Base-by-base conservation (phyloP, 2,888 invertebrate genomes). In the Cataglyphis rosenhaueri region DNA sequence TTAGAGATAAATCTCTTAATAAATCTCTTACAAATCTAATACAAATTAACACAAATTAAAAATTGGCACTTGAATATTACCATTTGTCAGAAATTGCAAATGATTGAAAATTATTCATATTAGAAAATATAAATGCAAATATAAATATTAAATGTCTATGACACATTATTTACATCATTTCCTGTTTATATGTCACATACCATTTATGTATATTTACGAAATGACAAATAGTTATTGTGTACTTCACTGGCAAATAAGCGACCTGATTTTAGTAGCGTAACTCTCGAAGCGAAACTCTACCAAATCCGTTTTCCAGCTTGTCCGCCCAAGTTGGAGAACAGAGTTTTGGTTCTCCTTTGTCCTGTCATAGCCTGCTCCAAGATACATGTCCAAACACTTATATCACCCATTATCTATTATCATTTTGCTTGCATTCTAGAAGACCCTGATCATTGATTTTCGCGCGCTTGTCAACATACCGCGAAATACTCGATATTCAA, bases 271-370 rank as follows among this genome's bases (percentile, higher is more conserved):
- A 66, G 29, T 15, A 44, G 12, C 52, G 35, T 18, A 66, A 76
- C 66, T 76, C 66, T 52, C 52, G 55, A 41, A 55, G 55, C 10
- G 29, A 76, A 76, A 76, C 76, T 76, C 62, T 38, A 76, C 66
- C 66, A 66, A 76, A 76, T 76, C 76, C 76, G 41, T 76, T 76
- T 76, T 76, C 76, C 76, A 55, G 55, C 57, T 65, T 57, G 76
- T 10, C 66, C 41, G 76, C n/a, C 29, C 55, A 65, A 76, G 76
- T 76, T 76, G 41, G 76, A 76, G 76, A 76, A 76, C 76, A 38
- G n/a, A 76, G 29, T 41, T 76, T 66, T 57, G 41, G 32, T 57
- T 66, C 41, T 41, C 38, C 52, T 25, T 38, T 52, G 64, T 65
- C 64, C 41, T 15, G 18, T 65, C 65, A 25, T 57, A 25, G 57